Base-by-base conservation (phyloP, 2,888 invertebrate species). In the Labia minor region DNA sequence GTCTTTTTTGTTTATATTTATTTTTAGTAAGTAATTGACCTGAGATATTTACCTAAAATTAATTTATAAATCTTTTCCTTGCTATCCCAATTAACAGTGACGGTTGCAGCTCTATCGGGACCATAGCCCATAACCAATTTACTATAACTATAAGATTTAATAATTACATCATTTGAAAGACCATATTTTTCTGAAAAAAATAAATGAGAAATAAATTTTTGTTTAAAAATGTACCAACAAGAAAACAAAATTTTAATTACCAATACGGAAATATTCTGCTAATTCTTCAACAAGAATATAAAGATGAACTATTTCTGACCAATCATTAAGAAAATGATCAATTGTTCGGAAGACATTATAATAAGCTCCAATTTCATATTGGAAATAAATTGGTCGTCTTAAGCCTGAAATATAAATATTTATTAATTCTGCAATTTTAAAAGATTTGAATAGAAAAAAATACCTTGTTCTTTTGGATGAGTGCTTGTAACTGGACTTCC, bases 141-240 rank as follows among this genome's bases (percentile, higher is more conserved):
- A 70, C 92, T 92, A 79, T 96, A 98, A 73, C 88, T 93, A 78
- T 92, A 98, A 0, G 94, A 92, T 72, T 93, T 91, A 66, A 98
- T 86, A 73, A 87, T 87, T 69, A 93, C 87, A 81, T 83, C 86
- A 78, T 88, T 84, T 6, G 82, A 79, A 8, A 87, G 75, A 73
- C 83, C 85, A 69, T 83, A 83, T 72, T 85, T 86, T 72, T 86
- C 85, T 83, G 71, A 1, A 77, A 75, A 61, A 68, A 65, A 70
- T 68, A 69, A 63, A 64, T 66, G 65, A 66, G 64, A 10, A 20
- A 62, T 61, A 63, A 64, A 10, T 18, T 16, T 4, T 14, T 1
- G 19, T 61, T 20, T n/a, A n/a, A n/a, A n/a, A n/a, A n/a, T n/a
- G n/a, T n/a, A 16, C 18, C 14, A 65, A 63, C 1, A n/a, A 63